Evolutionary conservation across 1,140 invertebrate genomes (phyloP).

Genomic region (Drosophila azteca): DNA sequence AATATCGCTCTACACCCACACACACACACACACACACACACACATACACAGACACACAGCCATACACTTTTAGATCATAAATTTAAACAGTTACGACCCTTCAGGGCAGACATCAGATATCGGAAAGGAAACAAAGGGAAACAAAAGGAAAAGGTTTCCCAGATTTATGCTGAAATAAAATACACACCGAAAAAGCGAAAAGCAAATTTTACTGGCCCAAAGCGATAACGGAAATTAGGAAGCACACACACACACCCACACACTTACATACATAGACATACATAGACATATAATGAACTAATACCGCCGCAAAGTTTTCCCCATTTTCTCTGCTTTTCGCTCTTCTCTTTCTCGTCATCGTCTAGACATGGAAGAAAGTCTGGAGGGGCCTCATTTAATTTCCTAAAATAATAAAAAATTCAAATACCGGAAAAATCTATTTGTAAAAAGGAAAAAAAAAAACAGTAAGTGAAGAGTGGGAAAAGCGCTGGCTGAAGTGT

Average conservation of each 20-base stretch:
- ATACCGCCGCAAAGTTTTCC: too few relatives aligned
- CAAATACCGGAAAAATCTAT: conserved; percentile 57
- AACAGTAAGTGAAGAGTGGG: background rate
- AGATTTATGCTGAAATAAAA: conserved; percentile 21
- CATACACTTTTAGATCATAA: conserved; percentile 3
- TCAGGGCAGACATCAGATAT: conserved; percentile 15
- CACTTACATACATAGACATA: too few relatives aligned
- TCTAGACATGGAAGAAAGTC: too few relatives aligned
- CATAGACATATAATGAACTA: too few relatives aligned
- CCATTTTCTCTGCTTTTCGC: too few relatives aligned
- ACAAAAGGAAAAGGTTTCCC: conserved; percentile 23
- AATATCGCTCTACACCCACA: too few relatives aligned
- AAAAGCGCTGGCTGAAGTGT: background rate
- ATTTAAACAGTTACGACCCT: conserved; percentile 1
- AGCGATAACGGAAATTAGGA: conserved; percentile 6
- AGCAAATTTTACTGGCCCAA: background rate
- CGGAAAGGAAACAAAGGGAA: conserved; percentile 22
- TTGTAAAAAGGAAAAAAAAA: conserved; percentile 27
- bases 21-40: too few relatives aligned
- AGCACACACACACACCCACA: too few relatives aligned
- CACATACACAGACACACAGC: background rate
- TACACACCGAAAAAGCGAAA: background rate
- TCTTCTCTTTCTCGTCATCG: too few relatives aligned
- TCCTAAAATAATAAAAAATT: conserved; percentile 49
- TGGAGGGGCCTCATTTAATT: too few relatives aligned